Base-by-base conservation (phyloP, 2,113 vertebrate species). In the Panthera uncia region DNA sequence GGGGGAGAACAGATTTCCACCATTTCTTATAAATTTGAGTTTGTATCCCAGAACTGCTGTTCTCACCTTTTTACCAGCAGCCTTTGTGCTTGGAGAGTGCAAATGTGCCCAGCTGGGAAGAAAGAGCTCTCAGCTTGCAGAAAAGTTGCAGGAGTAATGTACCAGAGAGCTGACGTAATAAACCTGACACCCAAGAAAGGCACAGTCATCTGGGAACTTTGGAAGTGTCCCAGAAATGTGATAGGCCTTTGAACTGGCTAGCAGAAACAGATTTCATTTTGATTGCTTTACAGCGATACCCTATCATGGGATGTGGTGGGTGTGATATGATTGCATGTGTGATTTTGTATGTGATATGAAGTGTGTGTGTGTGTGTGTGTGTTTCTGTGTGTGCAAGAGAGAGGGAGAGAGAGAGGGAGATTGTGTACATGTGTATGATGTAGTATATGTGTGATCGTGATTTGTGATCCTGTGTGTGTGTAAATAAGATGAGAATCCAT, bases 181-280 rank as follows among this genome's bases (percentile, higher is more conserved):
- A 82, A 18, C 25, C 4, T 25, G 36, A 33, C n/a, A 29, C n/a
- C 38, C 45, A 73, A 23, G 27, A 86, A 82, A 85, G 7, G 27
- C 2, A 41, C 8, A 13, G 23, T 2, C 88, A 41, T 33, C 73
- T 29, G 55, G 25, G 33, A 83, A 25, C 13, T 68, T 80, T 9
- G 23, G 48, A 94, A n/a, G 25, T 57, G 21, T 61, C 50, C 71
- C 21, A 48, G 38, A 36, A 79, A 61, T 52, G 16, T 16, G 14
- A 45, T 0, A 0, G 52, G 12, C 7, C 76, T 73, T 85, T 45
- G 8, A 89, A n/a, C n/a, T 16, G 18, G 6, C 27, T 2, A 0
- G 0, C 31, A 71, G n/a, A 89, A 31, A 4, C 10, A 31, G 55
- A 69, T 31, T 79, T 69, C 31, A 79, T 48, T 86, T 81, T 19